Base-by-base conservation (phyloP, 2,797 vertebrate species). In the Moxostoma hubbsi region DNA sequence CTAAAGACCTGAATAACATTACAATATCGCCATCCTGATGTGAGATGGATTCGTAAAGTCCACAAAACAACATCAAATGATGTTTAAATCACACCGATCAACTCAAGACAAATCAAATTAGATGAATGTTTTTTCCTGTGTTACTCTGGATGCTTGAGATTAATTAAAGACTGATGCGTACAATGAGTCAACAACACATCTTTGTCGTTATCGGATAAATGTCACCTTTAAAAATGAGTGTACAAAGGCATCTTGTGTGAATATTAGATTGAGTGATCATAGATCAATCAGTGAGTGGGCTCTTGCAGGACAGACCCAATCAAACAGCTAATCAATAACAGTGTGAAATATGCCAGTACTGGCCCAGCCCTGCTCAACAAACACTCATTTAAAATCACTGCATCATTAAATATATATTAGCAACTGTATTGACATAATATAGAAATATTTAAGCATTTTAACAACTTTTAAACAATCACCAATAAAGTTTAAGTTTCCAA, bases 221-320 rank as follows among this genome's bases (percentile, higher is more conserved):
- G 36, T 36, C 36, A 18, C 5, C n/a, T 36, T 46, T 45, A 12
- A 57, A 71, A 46, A 7, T 2, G 11, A 13, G 12, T 53, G 36
- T 9, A 36, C 51, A 47, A 12, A 2, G 9, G 36, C 63, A 49
- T n/a, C 6, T 15, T 47, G 4, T 9, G 13, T 64, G n/a, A 9
- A 11, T 36, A 10, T 66, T 54, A 1, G 36, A 15, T 70, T 45
- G 51, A 55, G 46, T 73, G 71, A 73, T 61, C 46, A 36, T 47
- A 1, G 36, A 55, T 62, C 71, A 4, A 36, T 36, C 36, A 36
- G 36, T 4, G 36, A 36, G 36, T 36, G 36, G 36, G 47, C 15
- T 57, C 6, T 57, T 16, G 9, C 7, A 16, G 55, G 7, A 57
- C 55, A 57, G 11, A 36, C 36, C 36, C 36, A 36, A 36, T 36